Percentiles rank a stretch among this genome's conserved stretches.
Conservation (phyloP, 1,140 invertebrate genomes). For the Papilio helenus region DNA sequence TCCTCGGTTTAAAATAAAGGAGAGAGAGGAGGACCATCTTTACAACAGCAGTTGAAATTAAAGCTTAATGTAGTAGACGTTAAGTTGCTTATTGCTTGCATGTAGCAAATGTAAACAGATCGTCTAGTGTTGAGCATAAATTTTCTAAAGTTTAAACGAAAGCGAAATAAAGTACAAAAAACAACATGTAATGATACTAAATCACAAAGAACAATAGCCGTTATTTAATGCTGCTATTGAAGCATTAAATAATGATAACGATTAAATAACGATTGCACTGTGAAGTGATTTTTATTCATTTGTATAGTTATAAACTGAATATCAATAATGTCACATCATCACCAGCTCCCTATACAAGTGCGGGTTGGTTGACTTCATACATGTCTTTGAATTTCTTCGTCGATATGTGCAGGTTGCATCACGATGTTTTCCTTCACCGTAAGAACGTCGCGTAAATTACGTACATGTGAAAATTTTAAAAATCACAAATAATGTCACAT, state of each 20-base stretch:
- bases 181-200: not conserved
- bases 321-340: no score
- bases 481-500: no score
- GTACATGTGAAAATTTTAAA: no score
- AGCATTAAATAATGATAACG: no score
- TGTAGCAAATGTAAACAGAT: constrained; percentile 49
- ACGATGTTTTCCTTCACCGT: no score
- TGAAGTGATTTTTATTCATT: not conserved
- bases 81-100: constrained; percentile 46
- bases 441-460: no score
- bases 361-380: no score
- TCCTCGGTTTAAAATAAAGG: constrained; percentile 60
- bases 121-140: constrained; percentile 34
- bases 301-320: not conserved
- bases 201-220: constrained; percentile 3
- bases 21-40: constrained; percentile 49
- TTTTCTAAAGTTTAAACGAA: constrained; percentile 38
- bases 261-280: no score
- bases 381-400: no score
- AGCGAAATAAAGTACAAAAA: constrained; percentile 25
- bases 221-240: constrained; percentile 2
- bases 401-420: no score
- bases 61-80: constrained; percentile 10
- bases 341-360: no score
- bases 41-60: not conserved